Evolutionary conservation across 2,797 vertebrate species (phyloP).

Genomic region (Bucorvus abyssinicus): DNA sequence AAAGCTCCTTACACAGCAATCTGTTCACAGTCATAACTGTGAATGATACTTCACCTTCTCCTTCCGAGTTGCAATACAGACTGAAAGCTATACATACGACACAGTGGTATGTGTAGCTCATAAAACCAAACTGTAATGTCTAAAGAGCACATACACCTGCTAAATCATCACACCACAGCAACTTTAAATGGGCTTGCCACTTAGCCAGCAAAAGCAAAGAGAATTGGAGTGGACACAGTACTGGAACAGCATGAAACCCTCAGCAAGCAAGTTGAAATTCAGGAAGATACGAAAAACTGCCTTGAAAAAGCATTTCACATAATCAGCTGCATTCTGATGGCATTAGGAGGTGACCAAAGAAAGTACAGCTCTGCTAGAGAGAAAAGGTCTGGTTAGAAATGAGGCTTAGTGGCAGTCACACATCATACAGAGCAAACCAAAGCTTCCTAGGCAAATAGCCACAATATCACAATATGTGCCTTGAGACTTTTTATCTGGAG

Average conservation of each 20-base stretch:
- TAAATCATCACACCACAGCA: neutral
- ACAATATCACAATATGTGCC: neutral
- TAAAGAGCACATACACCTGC: neutral
- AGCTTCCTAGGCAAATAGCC: neutral
- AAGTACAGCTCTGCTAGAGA: neutral
- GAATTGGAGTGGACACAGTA: neutral
- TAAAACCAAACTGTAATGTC: neutral
- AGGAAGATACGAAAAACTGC: neutral
- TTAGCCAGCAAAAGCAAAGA: neutral
- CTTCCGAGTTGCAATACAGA: neutral
- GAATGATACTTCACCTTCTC: neutral
- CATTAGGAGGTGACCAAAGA: neutral
- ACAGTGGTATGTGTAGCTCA: neutral
- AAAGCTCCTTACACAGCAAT: neutral
- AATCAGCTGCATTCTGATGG: neutral
- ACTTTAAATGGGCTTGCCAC: neutral
- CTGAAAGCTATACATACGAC: neutral
- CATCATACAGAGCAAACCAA: neutral
- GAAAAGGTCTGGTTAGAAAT: neutral
- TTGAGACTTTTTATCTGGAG: neutral
- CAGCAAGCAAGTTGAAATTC: neutral
- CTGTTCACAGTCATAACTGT: neutral
- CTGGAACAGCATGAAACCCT: neutral
- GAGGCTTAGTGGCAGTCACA: neutral
- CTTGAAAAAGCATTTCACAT: neutral